Percentiles rank a stretch among this genome's conserved stretches.
Evolutionary conservation across 2,797 vertebrate species (phyloP).

Genomic region (Eremophila alpestris): DNA sequence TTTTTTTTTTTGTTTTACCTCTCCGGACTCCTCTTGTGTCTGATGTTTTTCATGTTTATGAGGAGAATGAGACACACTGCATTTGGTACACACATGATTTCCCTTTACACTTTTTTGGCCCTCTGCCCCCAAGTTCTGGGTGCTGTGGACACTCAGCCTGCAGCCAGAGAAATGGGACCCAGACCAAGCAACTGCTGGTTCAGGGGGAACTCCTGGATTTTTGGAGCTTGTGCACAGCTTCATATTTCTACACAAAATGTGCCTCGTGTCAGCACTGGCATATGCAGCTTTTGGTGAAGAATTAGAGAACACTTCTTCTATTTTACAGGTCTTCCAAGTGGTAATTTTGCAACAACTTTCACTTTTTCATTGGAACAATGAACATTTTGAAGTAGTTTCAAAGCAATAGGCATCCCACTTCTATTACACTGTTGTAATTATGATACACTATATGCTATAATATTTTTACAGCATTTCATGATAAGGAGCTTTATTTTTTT

Average conservation of each 20-base stretch:
- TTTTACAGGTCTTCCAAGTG: not conserved
- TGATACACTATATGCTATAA: not conserved
- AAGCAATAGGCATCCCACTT: not conserved
- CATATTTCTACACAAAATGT: not conserved
- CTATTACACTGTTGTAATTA: not conserved
- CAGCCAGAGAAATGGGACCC: not conserved
- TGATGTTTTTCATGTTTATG: not conserved
- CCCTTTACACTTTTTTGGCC: not conserved
- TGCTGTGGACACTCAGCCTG: not conserved
- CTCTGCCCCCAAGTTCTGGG: not conserved
- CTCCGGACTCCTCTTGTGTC: not conserved
- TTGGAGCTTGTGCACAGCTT: not conserved
- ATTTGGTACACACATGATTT: not conserved
- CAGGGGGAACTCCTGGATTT: not conserved
- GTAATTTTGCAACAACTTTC: not conserved
- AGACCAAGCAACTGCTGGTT: not conserved
- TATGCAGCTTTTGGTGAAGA: not conserved
- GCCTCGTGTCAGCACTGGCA: not conserved
- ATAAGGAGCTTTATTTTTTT: not conserved
- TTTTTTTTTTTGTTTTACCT: not conserved
- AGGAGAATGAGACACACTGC: accelerated
- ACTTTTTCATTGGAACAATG: not conserved
- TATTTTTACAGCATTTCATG: not conserved
- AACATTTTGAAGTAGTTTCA: not conserved
- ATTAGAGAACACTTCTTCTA: not conserved